Evolutionary conservation across 2,797 vertebrate species (phyloP).

Genomic region (Parambassis ranga): DNA sequence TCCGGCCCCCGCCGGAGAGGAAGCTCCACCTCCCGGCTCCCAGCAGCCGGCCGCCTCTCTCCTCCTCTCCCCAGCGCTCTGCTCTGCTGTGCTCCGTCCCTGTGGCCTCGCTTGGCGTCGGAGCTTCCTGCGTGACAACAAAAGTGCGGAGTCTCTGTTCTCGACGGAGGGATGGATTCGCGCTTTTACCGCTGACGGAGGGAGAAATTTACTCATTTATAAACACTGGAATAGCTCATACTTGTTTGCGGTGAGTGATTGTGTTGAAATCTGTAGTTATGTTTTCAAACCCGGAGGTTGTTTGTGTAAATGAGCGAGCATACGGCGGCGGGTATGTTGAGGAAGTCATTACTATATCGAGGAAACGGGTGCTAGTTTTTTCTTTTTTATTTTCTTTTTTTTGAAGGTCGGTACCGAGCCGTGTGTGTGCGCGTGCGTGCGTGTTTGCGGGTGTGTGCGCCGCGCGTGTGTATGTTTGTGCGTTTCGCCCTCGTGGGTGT

Average conservation of each 20-base stretch:
- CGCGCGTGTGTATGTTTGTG: background rate
- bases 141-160: slow-evolving; percentile 68
- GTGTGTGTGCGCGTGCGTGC: slow-evolving; percentile 2
- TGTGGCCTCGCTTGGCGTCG: slow-evolving; percentile 71
- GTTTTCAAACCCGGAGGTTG: slow-evolving; percentile 47
- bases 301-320: slow-evolving; percentile 47
- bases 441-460: no score
- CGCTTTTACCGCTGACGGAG: slow-evolving; percentile 49
- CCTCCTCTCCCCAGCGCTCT: slow-evolving; percentile 64
- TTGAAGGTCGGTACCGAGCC: slow-evolving; percentile 40
- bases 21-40: slow-evolving; percentile 74
- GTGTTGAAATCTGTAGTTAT: slow-evolving; percentile 23
- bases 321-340: slow-evolving; percentile 52
- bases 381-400: background rate
- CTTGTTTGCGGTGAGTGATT: slow-evolving; percentile 80
- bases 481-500: background rate
- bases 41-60: slow-evolving; percentile 74
- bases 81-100: slow-evolving; percentile 66
- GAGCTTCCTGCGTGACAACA: slow-evolving; percentile 76
- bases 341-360: slow-evolving; percentile 72
- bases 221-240: slow-evolving; percentile 65
- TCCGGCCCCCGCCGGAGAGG: slow-evolving; percentile 58
- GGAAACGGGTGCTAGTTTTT: slow-evolving; percentile 54
- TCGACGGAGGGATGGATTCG: slow-evolving; percentile 74
- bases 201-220: slow-evolving; percentile 52